Evolutionary conservation across 2,888 invertebrate genomes (phyloP), one percentile per base, ranked within the genome.

Genomic region (Drosophila infuscata): DNA sequence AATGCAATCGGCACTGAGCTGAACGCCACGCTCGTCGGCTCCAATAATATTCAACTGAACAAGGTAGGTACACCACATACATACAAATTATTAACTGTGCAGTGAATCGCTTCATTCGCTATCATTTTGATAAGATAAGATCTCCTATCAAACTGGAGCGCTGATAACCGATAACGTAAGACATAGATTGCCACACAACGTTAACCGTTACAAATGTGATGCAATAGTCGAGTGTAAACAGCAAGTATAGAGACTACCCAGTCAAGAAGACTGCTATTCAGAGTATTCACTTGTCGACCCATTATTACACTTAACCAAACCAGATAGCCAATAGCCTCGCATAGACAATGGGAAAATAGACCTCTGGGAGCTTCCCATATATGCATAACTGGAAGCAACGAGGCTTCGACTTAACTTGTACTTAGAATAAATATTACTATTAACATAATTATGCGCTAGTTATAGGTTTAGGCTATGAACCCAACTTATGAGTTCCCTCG

Each of bases 11-110:
- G 93, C 71, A 93, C 92, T 91, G 93, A 93, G 88, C 91, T 93
- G 74, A 93, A 93, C 83, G 93, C 93, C 60, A 93, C 93, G n/a
- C 91, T 93, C 71, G 93, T 93, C 71, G 93, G 93, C 63, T 93
- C 93, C 70, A 93, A 93, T 83, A 93, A 93, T 79, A 93, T 93
- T 79, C 93, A 93, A 83, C 88, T 93, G 65, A 93, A 93, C 82
- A 93, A 93, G 91, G 93, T 93, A 81, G 20, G 11, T 35, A 12
- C 3, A 49, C 17, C 29, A 29, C 29, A 29, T 29, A 49, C 17
- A 29, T 9, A 17, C 29, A 29, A 3, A 17, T 49, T 12, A 17
- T 12, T 6, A 38, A 49, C 25, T 58, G 57, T 53, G 41, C 36
- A 15, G 38, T 60, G 46, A 59, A 57, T 15, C 41, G 57, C 54